phyloP scores from a whole-genome alignment of 2,888 invertebrate genomes.

The Cerceris rybyensis region DNA sequence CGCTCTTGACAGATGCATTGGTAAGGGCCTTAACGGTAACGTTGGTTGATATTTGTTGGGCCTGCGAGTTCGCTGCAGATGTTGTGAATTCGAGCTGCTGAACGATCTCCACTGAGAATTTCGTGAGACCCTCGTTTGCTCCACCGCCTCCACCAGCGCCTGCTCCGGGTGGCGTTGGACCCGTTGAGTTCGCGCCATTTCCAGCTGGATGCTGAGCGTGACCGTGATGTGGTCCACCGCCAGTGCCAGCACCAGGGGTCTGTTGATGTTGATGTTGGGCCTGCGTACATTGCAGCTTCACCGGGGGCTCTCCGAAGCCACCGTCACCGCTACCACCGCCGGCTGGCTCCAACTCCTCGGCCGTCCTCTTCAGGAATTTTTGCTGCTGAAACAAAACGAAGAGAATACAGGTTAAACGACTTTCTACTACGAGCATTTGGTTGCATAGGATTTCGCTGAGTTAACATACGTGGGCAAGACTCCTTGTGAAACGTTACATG shows the following conservation, averaged over 20 bases:
- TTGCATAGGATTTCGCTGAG: too few species aligned
- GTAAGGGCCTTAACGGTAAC: slow-evolving; percentile 93
- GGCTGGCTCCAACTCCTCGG: slow-evolving; percentile 86
- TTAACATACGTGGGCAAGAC: too few species aligned
- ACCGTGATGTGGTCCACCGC: slow-evolving; percentile 71
- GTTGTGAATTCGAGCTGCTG: slow-evolving; percentile 95
- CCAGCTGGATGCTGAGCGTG: slow-evolving; percentile 75
- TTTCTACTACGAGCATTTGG: too few species aligned
- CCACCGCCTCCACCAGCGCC: slow-evolving; percentile 65
- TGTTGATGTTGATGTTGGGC: slow-evolving; percentile 81
- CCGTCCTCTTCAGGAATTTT: slow-evolving; percentile 90
- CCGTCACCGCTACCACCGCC: slow-evolving; percentile 80
- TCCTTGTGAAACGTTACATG: too few species aligned
- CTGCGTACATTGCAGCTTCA: slow-evolving; percentile 88
- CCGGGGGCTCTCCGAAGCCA: slow-evolving; percentile 88
- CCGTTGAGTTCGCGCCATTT: slow-evolving; percentile 70
- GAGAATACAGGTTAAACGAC: not conserved
- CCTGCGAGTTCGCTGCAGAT: slow-evolving; percentile 92
- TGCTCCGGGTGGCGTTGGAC: slow-evolving; percentile 45
- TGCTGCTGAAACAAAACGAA: slow-evolving; percentile 86
- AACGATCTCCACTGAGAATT: slow-evolving; percentile 96
- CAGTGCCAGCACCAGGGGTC: slow-evolving; percentile 73
- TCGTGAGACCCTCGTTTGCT: slow-evolving; percentile 83
- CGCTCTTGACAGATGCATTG: slow-evolving; percentile 87
- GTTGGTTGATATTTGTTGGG: slow-evolving; percentile 95